Conservation (phyloP, 2,797 vertebrate species). For the Spinus pinus region DNA sequence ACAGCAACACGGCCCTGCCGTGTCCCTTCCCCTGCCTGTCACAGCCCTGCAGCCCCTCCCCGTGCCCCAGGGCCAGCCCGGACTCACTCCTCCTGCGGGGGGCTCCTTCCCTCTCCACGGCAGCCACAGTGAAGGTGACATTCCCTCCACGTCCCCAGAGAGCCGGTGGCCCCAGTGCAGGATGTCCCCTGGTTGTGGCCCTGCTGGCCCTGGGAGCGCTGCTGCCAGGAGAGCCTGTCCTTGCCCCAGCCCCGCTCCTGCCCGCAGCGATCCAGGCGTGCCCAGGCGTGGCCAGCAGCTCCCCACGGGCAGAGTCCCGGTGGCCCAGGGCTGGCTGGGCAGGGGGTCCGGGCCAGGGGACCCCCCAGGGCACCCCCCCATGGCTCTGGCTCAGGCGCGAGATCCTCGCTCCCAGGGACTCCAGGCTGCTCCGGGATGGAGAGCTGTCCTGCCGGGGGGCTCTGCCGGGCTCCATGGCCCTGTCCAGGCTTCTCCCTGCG, state of each 20-base stretch:
- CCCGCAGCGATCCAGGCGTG: fast-evolving
- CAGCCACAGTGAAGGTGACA: fast-evolving
- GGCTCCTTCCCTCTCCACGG: fast-evolving
- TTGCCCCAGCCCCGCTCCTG: background rate
- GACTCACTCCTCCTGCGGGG: background rate
- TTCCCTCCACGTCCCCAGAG: fast-evolving
- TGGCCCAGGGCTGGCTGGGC: fast-evolving
- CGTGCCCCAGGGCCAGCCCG: fast-evolving
- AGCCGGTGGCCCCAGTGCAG: background rate
- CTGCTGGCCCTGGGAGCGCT: fast-evolving
- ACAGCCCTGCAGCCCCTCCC: background rate
- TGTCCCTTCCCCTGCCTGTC: background rate
- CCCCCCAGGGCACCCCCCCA: background rate
- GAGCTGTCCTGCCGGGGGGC: fast-evolving
- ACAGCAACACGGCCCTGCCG: fast-evolving
- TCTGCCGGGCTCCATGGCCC: background rate
- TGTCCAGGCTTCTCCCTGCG: background rate
- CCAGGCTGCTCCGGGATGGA: background rate
- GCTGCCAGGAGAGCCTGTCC: fast-evolving
- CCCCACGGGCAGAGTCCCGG: fast-evolving
- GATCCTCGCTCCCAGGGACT: conserved; percentile 45
- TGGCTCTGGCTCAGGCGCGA: background rate
- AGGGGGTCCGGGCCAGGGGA: fast-evolving
- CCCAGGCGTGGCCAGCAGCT: fast-evolving
- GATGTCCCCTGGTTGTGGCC: background rate